Evolutionary conservation across 2,113 vertebrate genomes (phyloP), one percentile per base, ranked within the genome.

Genomic region (Haemorhous mexicanus): DNA sequence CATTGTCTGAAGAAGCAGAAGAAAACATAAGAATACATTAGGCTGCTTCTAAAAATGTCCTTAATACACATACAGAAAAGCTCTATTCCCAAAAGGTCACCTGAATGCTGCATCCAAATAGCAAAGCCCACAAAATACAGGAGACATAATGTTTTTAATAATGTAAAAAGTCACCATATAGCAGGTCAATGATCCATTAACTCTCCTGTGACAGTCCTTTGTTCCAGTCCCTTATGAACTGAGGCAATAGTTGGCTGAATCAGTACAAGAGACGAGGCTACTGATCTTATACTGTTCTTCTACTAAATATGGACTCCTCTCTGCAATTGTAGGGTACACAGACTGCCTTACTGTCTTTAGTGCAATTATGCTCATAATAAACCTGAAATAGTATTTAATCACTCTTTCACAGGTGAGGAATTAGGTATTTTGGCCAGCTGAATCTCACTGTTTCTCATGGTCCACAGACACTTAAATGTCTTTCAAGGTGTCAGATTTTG

Each of bases 131-230:
- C 81, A 77, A 80, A 88, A 86, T 44, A 70, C 2, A 67, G 50
- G 33, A 76, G 93, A 66, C 56, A 74, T 53, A 39, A 78, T 47
- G 64, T 47, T 95, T 96, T 93, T 77, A 94, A 97, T 93, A 91
- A 95, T 28, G 61, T 63, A 90, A 81, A 89, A 96, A 78, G 87
- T 93, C 93, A 91, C 47, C 2, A 4, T 63, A 66, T 33, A 91
- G 68, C 39, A 91, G 52, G 87, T 91, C 92, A 96, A 83, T 56
- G 90, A 87, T 77, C 87, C 90, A 88, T 92, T 95, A 77, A 83
- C 39, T 88, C 78, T 79, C 82, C 49, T 69, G 72, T 88, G 84
- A 85, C 93, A 80, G 46, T 80, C 63, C 77, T 80, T 81, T 94
- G 79, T 93, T 96, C 72, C 72, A 70, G 56, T 30, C 64, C 46